These are phyloP conservation scores for Diabrotica balteata DNA, from an alignment of 2,888 invertebrate genomes.

Conservation along the genomic window DNA sequence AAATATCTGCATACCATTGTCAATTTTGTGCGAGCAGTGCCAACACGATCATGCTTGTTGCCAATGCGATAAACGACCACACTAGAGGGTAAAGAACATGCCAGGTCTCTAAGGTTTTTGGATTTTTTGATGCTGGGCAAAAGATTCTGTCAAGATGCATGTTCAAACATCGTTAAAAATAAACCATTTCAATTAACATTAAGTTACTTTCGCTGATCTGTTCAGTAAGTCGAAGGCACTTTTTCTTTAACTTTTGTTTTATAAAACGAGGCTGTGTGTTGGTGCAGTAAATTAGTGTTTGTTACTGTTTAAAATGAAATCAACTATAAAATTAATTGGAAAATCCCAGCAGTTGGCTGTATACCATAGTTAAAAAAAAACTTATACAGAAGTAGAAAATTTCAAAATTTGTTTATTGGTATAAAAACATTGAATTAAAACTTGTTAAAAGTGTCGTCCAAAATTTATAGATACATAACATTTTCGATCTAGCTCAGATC, in stretches of 20 bases:
- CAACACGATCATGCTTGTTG: slow-evolving; percentile 62
- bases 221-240: slow-evolving; percentile 1
- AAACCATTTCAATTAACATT: slow-evolving; percentile 54
- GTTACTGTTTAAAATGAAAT: no score
- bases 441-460: no score
- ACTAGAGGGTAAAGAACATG: slow-evolving; percentile 60
- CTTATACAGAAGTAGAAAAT: no score
- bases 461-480: no score
- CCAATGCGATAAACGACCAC: slow-evolving; percentile 61
- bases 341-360: no score
- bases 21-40: slow-evolving; percentile 61
- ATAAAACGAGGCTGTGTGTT: slow-evolving; percentile 14
- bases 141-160: slow-evolving; percentile 50
- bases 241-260: not conserved
- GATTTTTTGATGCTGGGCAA: slow-evolving; percentile 55
- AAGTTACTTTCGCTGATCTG: slow-evolving; percentile 41
- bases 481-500: no score
- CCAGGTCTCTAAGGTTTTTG: slow-evolving; percentile 58
- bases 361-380: no score
- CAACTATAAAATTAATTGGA: no score
- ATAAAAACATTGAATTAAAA: no score
- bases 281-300: no score
- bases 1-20: slow-evolving; percentile 55
- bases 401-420: no score
- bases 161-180: slow-evolving; percentile 30